phyloP scores from a whole-genome alignment of 2,888 invertebrate genomes.

The Hirtodrosophila histrioides region DNA sequence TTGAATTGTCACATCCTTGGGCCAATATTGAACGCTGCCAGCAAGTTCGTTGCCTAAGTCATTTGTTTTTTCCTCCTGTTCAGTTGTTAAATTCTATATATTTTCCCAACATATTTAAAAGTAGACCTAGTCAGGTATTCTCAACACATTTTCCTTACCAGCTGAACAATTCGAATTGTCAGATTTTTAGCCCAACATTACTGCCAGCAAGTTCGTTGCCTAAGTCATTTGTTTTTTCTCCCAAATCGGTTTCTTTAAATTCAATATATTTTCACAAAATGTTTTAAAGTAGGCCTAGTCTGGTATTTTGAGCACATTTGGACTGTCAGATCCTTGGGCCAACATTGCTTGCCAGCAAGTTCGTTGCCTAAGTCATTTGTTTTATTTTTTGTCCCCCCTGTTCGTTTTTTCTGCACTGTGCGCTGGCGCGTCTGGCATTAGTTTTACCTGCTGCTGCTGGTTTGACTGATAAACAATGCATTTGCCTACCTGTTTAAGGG shows the following conservation, averaged over 20 bases:
- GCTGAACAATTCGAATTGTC: constrained; percentile 33
- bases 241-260: too few species aligned
- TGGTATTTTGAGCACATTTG: constrained; percentile 7
- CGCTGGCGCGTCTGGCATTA: constrained; percentile 51
- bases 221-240: constrained; percentile 48
- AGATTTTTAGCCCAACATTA: too few species aligned
- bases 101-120: too few species aligned
- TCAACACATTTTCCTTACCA: constrained; percentile 7
- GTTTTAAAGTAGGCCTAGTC: too few species aligned
- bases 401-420: constrained; percentile 24
- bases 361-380: constrained; percentile 58
- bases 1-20: too few species aligned
- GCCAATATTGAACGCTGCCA: too few species aligned
- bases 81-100: too few species aligned
- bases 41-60: too few species aligned
- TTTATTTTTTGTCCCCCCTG: constrained; percentile 7
- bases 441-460: constrained; percentile 61
- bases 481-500: constrained; percentile 68
- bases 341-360: constrained; percentile 19
- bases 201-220: constrained; percentile 49
- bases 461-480: constrained; percentile 69
- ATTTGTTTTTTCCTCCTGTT: too few species aligned
- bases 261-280: too few species aligned
- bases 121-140: too few species aligned
- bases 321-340: constrained; percentile 1